These are phyloP conservation scores for Ginglymostoma cirratum DNA, from an alignment of 2,113 vertebrate species.

Conservation along the genomic window DNA sequence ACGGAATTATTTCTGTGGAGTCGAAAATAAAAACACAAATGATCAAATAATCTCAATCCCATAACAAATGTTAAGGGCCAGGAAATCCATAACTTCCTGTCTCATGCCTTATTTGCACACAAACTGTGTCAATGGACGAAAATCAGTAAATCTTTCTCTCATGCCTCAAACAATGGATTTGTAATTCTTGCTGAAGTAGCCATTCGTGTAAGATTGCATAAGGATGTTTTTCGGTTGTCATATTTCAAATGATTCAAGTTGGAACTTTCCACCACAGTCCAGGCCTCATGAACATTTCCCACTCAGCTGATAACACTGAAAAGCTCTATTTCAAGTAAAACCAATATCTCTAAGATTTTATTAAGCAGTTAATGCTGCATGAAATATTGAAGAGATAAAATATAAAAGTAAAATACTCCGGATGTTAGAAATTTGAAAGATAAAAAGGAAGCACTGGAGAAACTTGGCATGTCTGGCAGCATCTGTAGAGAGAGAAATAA, in stretches of 20 bases:
- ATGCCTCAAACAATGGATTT: neutral
- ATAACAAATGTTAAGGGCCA: neutral
- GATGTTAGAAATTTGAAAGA: no score
- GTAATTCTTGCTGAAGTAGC: no score
- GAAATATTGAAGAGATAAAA: neutral
- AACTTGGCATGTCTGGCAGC: no score
- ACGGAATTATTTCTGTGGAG: neutral
- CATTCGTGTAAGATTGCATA: neutral
- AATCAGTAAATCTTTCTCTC: neutral
- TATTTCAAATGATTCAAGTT: neutral
- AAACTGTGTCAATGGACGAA: neutral
- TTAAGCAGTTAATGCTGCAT: neutral
- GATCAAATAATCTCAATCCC: neutral
- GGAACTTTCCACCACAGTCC: neutral
- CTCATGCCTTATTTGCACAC: neutral
- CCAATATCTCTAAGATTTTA: neutral
- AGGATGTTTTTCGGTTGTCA: neutral
- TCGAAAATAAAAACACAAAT: neutral
- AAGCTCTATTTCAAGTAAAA: neutral
- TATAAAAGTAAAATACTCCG: no score
- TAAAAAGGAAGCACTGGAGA: no score
- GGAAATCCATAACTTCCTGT: neutral
- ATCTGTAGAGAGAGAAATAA: no score
- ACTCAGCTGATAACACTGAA: neutral
- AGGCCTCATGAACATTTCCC: neutral